phyloP scores from a whole-genome alignment of 1,140 invertebrate species.

The Papilio xuthus region DNA sequence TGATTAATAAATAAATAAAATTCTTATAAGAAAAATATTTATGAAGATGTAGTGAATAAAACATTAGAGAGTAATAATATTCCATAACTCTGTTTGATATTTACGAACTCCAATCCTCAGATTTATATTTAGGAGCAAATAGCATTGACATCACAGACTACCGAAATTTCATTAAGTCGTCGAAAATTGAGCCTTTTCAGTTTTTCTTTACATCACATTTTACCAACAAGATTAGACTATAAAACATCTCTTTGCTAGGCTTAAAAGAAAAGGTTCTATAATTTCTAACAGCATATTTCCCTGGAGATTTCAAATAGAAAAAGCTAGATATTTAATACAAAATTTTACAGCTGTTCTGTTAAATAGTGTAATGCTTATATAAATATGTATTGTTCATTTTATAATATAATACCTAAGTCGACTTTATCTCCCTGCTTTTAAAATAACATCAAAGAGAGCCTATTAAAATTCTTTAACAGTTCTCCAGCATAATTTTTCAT shows the following conservation, averaged over 20 bases:
- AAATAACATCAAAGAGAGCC: too few species aligned
- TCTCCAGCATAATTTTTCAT: too few species aligned
- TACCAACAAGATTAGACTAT: neutral
- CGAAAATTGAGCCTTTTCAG: constrained; percentile 15
- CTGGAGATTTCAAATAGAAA: neutral
- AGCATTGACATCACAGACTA: neutral
- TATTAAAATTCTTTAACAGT: too few species aligned
- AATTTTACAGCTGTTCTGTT: neutral
- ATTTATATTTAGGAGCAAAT: neutral
- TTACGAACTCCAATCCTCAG: neutral
- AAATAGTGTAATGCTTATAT: neutral
- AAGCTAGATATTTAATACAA: neutral
- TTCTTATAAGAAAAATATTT: neutral
- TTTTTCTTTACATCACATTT: constrained; percentile 14
- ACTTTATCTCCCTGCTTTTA: too few species aligned
- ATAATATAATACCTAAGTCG: too few species aligned
- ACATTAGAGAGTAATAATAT: neutral
- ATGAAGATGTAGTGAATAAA: neutral
- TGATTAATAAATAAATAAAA: neutral
- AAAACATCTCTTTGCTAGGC: neutral
- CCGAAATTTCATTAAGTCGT: constrained; percentile 24
- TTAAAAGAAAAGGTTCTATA: neutral
- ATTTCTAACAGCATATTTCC: neutral
- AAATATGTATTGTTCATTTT: too few species aligned
- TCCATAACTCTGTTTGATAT: neutral